These are phyloP conservation scores for Carapus acus DNA, from an alignment of 2,797 vertebrate species.

Conservation along the genomic window DNA sequence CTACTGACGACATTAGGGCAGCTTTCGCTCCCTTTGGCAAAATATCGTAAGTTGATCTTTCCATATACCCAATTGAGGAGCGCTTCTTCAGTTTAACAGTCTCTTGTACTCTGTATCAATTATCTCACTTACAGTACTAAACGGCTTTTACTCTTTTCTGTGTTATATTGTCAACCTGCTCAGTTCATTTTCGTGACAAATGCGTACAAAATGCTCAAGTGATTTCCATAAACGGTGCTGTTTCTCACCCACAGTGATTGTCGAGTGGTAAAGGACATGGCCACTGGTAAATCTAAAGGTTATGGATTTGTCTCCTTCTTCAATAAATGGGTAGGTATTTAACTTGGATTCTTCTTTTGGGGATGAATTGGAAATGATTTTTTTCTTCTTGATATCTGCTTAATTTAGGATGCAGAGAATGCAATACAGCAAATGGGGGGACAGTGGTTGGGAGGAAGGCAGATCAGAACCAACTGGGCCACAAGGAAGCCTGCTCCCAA, in stretches of 20 bases:
- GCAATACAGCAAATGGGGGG: conserved; percentile 98
- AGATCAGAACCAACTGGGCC: conserved; percentile 98
- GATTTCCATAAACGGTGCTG: no score
- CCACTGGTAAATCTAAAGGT: conserved; percentile 97
- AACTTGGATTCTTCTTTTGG: background rate
- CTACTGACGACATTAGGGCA: conserved; percentile 96
- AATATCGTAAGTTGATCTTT: conserved; percentile 86
- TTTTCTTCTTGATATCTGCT: conserved; percentile 1
- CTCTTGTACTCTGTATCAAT: no score
- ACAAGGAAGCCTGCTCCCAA: conserved; percentile 96
- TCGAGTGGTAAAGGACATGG: conserved; percentile 97
- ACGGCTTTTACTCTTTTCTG: no score
- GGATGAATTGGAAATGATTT: background rate
- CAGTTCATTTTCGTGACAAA: no score
- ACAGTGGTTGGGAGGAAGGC: conserved; percentile 94
- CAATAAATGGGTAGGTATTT: conserved; percentile 91
- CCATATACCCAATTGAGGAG: background rate
- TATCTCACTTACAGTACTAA: no score
- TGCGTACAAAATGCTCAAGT: no score
- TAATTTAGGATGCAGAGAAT: conserved; percentile 83
- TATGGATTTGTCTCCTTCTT: conserved; percentile 99
- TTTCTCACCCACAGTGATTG: conserved; percentile 81
- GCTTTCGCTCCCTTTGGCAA: conserved; percentile 96
- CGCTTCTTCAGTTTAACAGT: background rate
- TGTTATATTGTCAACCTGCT: no score